A percentile compares a stretch with the other conserved stretches of the same genome.
These are phyloP conservation scores for Panagrolaimus sp. DNA, from an alignment of 1,140 invertebrate species.

Conservation along the genomic window DNA sequence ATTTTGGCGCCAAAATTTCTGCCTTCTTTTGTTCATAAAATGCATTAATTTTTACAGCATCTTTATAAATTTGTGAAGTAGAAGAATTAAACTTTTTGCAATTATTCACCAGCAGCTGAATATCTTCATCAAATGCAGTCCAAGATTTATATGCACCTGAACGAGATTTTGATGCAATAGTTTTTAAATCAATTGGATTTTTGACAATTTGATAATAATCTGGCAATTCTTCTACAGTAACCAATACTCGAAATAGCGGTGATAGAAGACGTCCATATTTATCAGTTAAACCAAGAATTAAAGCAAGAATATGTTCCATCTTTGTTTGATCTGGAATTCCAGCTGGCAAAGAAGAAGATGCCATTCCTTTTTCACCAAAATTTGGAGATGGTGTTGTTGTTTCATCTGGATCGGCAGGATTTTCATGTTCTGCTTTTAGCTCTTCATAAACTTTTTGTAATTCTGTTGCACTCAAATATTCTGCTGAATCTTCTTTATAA, in stretches of 20 bases:
- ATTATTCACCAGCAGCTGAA: slow-evolving; percentile 84
- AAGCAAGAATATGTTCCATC: slow-evolving; percentile 40
- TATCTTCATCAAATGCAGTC: slow-evolving; percentile 79
- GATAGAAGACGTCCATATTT: slow-evolving; percentile 43
- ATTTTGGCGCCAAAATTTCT: slow-evolving; percentile 8
- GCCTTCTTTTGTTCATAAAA: neutral
- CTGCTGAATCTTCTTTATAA: slow-evolving; percentile 68
- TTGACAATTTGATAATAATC: slow-evolving; percentile 97
- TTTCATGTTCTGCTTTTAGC: neutral
- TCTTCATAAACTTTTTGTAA: slow-evolving; percentile 16
- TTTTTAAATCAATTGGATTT: slow-evolving; percentile 91
- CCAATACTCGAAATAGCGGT: slow-evolving; percentile 52
- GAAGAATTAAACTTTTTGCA: slow-evolving; percentile 93
- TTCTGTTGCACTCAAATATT: slow-evolving; percentile 19
- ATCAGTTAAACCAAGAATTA: slow-evolving; percentile 42
- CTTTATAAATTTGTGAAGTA: slow-evolving; percentile 87
- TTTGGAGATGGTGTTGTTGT: neutral
- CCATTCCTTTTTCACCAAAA: neutral
- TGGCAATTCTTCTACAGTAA: slow-evolving; percentile 67
- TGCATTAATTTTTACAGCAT: slow-evolving; percentile 29
- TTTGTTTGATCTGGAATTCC: slow-evolving; percentile 23
- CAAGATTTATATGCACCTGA: slow-evolving; percentile 71
- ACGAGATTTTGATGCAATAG: slow-evolving; percentile 80
- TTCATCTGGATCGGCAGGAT: neutral
- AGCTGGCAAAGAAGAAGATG: neutral